Evolutionary conservation across 1,140 invertebrate species (phyloP).

Genomic region (Pygmarrhopalites habei): DNA sequence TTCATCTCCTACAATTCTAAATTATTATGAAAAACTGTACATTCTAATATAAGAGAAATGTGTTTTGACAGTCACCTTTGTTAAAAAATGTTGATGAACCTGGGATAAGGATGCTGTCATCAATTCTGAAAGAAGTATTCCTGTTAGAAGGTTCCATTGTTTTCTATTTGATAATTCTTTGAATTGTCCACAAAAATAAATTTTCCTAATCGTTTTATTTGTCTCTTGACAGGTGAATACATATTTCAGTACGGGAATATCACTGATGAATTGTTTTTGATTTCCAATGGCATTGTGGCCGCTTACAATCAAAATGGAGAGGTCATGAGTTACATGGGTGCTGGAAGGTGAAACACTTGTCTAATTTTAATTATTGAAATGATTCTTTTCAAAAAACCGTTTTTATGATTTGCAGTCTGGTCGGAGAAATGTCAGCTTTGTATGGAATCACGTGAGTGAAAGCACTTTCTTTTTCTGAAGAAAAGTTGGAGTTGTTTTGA

Average conservation of each 20-base stretch:
- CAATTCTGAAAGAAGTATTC: constrained; percentile 25
- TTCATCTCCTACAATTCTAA: too few relatives aligned
- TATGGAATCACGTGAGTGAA: constrained; percentile 20
- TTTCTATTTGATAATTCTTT: neutral
- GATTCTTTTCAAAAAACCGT: too few relatives aligned
- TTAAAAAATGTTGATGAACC: constrained; percentile 27
- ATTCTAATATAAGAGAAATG: neutral
- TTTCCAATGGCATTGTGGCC: constrained; percentile 25
- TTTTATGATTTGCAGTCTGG: constrained; percentile 20
- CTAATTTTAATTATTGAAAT: too few relatives aligned
- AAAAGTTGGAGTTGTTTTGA: neutral
- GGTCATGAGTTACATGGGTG: constrained; percentile 25
- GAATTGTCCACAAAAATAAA: too few relatives aligned
- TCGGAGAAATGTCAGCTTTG: constrained; percentile 33
- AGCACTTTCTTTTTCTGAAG: neutral
- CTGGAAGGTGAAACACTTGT: constrained; percentile 28
- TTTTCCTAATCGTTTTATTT: too few relatives aligned
- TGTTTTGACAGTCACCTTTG: constrained; percentile 16
- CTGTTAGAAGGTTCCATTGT: constrained; percentile 22
- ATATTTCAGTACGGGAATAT: constrained; percentile 32
- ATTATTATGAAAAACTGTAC: neutral
- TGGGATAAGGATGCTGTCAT: constrained; percentile 27
- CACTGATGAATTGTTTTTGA: constrained; percentile 30
- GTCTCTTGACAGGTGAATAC: constrained; percentile 28
- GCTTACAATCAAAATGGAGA: constrained; percentile 21